phyloP scores from a whole-genome alignment of 2,797 vertebrate genomes.

The Antennarius maculatus region DNA sequence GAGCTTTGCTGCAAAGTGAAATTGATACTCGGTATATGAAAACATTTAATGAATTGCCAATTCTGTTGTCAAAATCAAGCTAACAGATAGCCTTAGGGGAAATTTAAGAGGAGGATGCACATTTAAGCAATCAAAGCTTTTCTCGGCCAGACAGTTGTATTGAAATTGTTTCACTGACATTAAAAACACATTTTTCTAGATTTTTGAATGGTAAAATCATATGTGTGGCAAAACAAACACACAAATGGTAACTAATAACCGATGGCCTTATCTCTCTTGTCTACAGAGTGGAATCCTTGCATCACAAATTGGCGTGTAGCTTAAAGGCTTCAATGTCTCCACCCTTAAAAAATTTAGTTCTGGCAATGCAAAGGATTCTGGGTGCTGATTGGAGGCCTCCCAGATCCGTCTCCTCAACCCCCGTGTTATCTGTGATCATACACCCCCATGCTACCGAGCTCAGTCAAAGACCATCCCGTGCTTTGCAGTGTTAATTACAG shows the following conservation, averaged over 20 bases:
- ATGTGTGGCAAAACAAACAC: conserved; percentile 5
- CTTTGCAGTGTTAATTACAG: conserved; percentile 96
- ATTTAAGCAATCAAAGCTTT: conserved; percentile 42
- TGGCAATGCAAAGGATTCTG: conserved; percentile 68
- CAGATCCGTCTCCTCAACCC: conserved; percentile 74
- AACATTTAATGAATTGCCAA: conserved; percentile 85
- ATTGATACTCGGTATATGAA: conserved; percentile 81
- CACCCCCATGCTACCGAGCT: conserved; percentile 75
- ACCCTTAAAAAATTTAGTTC: conserved; percentile 48
- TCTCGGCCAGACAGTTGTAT: conserved; percentile 37
- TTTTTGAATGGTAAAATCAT: conserved; percentile 27
- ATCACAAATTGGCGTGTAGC: conserved; percentile 29
- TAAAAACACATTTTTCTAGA: conserved; percentile 40
- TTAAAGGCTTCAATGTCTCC: conserved; percentile 30
- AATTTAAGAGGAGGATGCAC: conserved; percentile 62
- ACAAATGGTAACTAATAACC: conserved; percentile 37
- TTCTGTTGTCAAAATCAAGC: conserved; percentile 80
- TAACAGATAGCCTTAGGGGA: conserved; percentile 76
- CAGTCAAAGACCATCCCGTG: conserved; percentile 82
- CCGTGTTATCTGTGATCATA: conserved; percentile 80
- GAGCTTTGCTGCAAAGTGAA: conserved; percentile 80
- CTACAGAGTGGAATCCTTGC: conserved; percentile 60
- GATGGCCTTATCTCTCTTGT: conserved; percentile 49
- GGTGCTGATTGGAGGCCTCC: conserved; percentile 67
- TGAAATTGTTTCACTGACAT: conserved; percentile 41